A percentile compares a stretch with the other conserved stretches of the same genome.
Conservation (phyloP, 2,113 vertebrate species). For the Tetrax tetrax region DNA sequence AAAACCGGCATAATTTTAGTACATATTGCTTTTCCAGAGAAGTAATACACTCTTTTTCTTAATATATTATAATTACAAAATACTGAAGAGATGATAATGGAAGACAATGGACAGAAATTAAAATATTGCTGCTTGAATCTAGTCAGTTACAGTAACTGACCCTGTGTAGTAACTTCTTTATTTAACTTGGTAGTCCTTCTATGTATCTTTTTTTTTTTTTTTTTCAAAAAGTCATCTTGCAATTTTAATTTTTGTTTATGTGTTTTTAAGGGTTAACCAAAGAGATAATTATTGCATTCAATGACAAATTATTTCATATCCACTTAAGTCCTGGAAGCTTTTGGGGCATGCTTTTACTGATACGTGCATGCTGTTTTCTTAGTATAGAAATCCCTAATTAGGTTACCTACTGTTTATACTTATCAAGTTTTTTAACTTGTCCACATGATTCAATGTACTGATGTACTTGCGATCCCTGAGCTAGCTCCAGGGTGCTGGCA, state of each 20-base stretch:
- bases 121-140: neutral
- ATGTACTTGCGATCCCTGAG: neutral
- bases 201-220: neutral
- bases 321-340: neutral
- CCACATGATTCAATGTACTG: neutral
- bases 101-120: neutral
- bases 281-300: neutral
- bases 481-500: neutral
- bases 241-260: neutral
- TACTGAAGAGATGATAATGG: neutral
- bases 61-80: neutral
- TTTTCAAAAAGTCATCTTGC: neutral
- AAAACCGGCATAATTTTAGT: neutral
- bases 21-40: neutral
- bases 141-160: neutral
- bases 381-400: neutral
- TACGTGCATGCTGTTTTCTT: neutral
- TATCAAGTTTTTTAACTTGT: neutral
- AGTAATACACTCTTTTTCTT: neutral
- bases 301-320: neutral
- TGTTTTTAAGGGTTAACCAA: neutral
- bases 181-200: neutral
- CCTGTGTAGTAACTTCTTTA: neutral
- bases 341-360: neutral
- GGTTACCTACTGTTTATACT: neutral